A percentile compares a stretch with the other conserved stretches of the same genome.
These are phyloP conservation scores for Spizella passerina DNA, from an alignment of 2,797 vertebrate species.

Conservation along the genomic window DNA sequence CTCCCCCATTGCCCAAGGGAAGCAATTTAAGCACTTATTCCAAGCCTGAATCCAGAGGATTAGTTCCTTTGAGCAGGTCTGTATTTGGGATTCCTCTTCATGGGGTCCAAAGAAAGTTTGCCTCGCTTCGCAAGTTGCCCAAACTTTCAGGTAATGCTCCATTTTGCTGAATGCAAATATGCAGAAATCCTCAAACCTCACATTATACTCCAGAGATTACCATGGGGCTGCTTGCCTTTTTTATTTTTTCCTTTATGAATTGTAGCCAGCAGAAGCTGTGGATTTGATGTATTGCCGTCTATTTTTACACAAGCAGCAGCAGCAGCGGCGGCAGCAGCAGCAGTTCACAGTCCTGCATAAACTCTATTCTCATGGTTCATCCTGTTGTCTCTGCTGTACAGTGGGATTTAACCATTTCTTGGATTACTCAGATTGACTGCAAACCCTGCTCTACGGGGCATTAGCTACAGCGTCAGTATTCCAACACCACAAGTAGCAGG, in stretches of 20 bases:
- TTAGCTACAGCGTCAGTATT: conserved; percentile 1
- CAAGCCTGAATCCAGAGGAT: conserved; percentile 53
- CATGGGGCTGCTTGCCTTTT: conserved; percentile 57
- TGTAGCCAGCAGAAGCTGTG: conserved; percentile 79
- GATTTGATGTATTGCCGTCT: conserved; percentile 82
- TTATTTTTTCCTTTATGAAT: conserved; percentile 57
- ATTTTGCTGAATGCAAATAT: conserved; percentile 60
- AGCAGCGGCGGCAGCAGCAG: conserved; percentile 11
- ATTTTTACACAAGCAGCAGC: conserved; percentile 80
- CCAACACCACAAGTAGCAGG: conserved; percentile 13
- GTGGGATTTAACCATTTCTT: conserved; percentile 73
- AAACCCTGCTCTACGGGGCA: conserved; percentile 35
- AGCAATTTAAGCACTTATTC: conserved; percentile 50
- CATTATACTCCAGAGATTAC: conserved; percentile 73
- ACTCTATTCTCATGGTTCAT: conserved; percentile 72
- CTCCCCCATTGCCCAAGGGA: conserved; percentile 60
- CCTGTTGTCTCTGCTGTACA: conserved; percentile 71
- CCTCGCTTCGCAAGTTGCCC: conserved; percentile 70
- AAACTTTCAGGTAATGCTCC: conserved; percentile 72
- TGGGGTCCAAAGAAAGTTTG: conserved; percentile 74
- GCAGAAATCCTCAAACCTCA: conserved; percentile 55
- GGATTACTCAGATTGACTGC: background rate
- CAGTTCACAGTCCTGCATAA: conserved; percentile 76
- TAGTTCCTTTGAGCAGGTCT: conserved; percentile 62
- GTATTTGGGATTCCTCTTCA: conserved; percentile 51